These are phyloP conservation scores for Empis livida DNA, from an alignment of 2,888 invertebrate species.

Conservation along the genomic window DNA sequence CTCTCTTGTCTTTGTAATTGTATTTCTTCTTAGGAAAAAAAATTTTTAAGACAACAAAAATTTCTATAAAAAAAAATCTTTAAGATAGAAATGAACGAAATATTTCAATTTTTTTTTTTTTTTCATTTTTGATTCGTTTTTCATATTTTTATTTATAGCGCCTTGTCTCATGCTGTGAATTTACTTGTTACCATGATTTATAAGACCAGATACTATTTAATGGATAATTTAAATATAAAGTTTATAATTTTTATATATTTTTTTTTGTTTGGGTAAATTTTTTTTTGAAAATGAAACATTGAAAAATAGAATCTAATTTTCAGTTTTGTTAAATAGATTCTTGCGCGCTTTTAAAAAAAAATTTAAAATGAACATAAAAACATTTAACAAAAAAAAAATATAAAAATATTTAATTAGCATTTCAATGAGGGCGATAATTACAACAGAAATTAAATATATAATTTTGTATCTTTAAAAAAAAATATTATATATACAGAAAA, in stretches of 20 bases:
- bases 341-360: not conserved
- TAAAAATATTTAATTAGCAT: not conserved
- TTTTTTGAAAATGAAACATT: too few species aligned
- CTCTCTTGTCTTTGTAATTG: not conserved
- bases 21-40: too few species aligned
- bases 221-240: too few species aligned
- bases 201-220: conserved; percentile 10
- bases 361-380: not conserved
- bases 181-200: conserved; percentile 32
- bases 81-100: too few species aligned
- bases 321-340: not conserved
- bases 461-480: not conserved
- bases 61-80: too few species aligned
- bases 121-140: conserved; percentile 3
- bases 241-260: too few species aligned
- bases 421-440: not conserved
- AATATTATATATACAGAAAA: too few species aligned
- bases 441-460: not conserved
- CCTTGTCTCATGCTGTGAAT: conserved; percentile 33
- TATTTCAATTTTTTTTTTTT: not conserved
- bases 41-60: too few species aligned
- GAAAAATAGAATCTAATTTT: too few species aligned
- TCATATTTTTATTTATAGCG: conserved; percentile 24
- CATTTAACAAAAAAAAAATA: not conserved
- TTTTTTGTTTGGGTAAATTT: too few species aligned